A percentile compares a stretch with the other conserved stretches of the same genome.
Evolutionary conservation across 2,888 invertebrate genomes (phyloP).

Genomic region (Parnassius apollo): DNA sequence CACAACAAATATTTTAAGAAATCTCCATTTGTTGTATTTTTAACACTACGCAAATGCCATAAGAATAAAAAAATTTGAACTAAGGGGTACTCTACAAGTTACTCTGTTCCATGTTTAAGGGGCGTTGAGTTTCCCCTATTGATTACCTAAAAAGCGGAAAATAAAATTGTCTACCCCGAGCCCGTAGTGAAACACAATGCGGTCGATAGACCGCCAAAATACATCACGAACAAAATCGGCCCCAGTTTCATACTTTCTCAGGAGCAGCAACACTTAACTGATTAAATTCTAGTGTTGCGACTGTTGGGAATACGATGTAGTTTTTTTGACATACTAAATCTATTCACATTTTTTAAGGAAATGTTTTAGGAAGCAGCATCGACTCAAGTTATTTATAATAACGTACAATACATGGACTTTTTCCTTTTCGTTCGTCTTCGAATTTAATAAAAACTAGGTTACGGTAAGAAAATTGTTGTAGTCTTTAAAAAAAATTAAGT

Average conservation of each 20-base stretch:
- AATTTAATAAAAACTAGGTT: too few relatives aligned
- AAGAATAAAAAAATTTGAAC: background rate
- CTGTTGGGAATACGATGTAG: slow-evolving; percentile 30
- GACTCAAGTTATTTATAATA: too few relatives aligned
- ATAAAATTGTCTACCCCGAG: slow-evolving; percentile 71
- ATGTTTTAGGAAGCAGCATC: too few relatives aligned
- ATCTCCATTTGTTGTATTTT: too few relatives aligned
- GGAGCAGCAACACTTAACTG: slow-evolving; percentile 53
- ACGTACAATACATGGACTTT: too few relatives aligned
- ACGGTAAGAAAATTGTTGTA: too few relatives aligned
- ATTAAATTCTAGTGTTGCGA: slow-evolving; percentile 49
- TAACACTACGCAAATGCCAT: background rate
- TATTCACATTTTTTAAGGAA: too few relatives aligned
- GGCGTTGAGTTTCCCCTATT: slow-evolving; percentile 76
- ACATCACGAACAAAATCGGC: slow-evolving; percentile 35
- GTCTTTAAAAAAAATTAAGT: too few relatives aligned
- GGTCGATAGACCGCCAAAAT: slow-evolving; percentile 34
- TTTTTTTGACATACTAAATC: too few relatives aligned
- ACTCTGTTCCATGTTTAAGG: slow-evolving; percentile 55
- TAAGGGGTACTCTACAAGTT: slow-evolving; percentile 39
- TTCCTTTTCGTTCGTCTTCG: too few relatives aligned
- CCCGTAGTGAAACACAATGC: slow-evolving; percentile 56
- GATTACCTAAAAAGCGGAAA: slow-evolving; percentile 81
- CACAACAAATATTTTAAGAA: too few relatives aligned
- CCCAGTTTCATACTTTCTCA: slow-evolving; percentile 25